phyloP scores from a whole-genome alignment of 2,797 vertebrate species.

The Mormyrus hasselquistii region DNA sequence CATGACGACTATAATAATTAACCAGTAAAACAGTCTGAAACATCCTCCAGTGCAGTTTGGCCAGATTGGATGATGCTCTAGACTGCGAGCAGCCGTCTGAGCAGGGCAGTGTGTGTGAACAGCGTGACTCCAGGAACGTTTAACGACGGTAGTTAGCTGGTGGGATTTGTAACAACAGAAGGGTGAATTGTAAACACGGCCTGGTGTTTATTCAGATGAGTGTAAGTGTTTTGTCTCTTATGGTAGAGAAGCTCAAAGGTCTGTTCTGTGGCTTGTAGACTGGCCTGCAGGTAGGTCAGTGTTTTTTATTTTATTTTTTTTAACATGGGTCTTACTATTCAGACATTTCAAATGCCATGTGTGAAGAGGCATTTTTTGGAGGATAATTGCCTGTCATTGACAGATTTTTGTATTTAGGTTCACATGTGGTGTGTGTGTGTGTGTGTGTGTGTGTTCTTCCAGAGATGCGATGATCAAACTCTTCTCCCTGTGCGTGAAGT shows the following conservation, averaged over 20 bases:
- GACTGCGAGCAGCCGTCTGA: neutral
- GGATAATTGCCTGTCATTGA: slow-evolving; percentile 20
- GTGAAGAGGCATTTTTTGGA: neutral
- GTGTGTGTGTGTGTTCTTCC: slow-evolving; percentile 35
- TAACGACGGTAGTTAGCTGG: neutral
- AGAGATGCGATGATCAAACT: slow-evolving; percentile 61
- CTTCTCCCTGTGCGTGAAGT: slow-evolving; percentile 48
- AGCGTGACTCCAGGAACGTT: neutral
- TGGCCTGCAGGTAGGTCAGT: neutral
- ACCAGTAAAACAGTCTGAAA: neutral
- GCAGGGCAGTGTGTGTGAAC: neutral
- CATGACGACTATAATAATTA: neutral
- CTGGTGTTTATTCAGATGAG: neutral
- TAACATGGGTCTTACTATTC: slow-evolving; percentile 18
- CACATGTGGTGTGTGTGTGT: slow-evolving; percentile 34
- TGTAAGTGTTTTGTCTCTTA: neutral
- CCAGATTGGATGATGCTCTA: neutral
- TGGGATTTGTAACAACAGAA: neutral
- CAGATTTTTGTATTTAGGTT: neutral
- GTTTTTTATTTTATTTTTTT: slow-evolving; percentile 14
- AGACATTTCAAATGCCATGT: neutral
- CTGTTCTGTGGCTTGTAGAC: neutral
- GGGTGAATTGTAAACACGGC: neutral
- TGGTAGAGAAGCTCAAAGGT: neutral
- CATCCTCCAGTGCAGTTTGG: neutral